Evolutionary conservation across 30 jellyfish, hydroid and myxozoan species (phyloP).

Genomic region (Pseudorhiza aurosa): DNA sequence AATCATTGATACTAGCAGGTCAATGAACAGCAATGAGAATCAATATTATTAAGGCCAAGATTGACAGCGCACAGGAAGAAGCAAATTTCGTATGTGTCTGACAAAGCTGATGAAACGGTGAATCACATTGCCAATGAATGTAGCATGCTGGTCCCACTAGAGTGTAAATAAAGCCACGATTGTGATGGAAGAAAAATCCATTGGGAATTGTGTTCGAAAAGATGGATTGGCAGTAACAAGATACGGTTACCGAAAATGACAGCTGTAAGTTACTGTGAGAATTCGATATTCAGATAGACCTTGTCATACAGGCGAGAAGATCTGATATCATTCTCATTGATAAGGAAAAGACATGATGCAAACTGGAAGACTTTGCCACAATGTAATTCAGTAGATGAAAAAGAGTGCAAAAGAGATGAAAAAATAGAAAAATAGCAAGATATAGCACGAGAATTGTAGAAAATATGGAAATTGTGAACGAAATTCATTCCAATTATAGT

Average conservation of each 20-base stretch:
- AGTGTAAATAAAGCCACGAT: neutral
- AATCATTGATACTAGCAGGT: slow-evolving; percentile 15
- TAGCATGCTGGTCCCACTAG: neutral
- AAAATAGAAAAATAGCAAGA: slow-evolving; percentile 19
- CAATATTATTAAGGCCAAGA: no score
- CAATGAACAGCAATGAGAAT: slow-evolving; percentile 16
- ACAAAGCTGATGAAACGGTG: slow-evolving; percentile 23
- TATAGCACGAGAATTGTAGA: neutral
- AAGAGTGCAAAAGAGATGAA: neutral
- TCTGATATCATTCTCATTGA: neutral
- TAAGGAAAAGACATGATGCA: neutral
- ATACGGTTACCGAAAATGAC: neutral
- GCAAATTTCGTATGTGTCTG: slow-evolving; percentile 11
- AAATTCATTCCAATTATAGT: slow-evolving; percentile 1
- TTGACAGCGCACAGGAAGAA: slow-evolving; percentile 19
- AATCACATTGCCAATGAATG: slow-evolving; percentile 26
- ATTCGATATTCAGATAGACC: neutral
- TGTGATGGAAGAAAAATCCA: neutral
- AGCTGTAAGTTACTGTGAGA: slow-evolving; percentile 1
- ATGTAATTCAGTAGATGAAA: neutral
- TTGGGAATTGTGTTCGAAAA: neutral
- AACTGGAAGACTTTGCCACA: neutral
- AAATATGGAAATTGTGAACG: slow-evolving; percentile 5
- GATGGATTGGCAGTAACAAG: neutral
- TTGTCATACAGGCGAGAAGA: neutral